Evolutionary conservation across 2,113 vertebrate genomes (phyloP).

Genomic region (Nipponia nippon): DNA sequence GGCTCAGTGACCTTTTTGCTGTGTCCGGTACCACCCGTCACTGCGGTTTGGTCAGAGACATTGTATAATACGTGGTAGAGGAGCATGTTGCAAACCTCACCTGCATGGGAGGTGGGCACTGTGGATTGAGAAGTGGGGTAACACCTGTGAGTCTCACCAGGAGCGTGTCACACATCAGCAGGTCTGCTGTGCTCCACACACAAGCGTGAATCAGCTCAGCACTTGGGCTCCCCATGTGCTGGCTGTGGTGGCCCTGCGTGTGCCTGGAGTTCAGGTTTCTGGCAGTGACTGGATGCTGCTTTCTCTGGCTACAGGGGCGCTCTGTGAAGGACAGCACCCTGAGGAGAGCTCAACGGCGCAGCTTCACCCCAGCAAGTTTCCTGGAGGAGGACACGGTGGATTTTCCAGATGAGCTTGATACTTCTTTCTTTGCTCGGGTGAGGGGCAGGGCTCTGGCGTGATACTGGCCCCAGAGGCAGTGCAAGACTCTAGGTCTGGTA

Average conservation of each 20-base stretch:
- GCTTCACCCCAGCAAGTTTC: slow-evolving; percentile 94
- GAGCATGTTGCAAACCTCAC: background rate
- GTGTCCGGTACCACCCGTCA: background rate
- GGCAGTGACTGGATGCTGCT: background rate
- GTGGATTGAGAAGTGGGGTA: background rate
- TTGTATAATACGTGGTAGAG: background rate
- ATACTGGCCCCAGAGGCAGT: background rate
- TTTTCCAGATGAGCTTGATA: slow-evolving; percentile 94
- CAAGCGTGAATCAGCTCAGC: background rate
- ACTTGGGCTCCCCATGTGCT: background rate
- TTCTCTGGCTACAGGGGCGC: slow-evolving; percentile 79
- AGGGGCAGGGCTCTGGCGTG: background rate
- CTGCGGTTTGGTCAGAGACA: background rate
- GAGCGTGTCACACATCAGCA: background rate
- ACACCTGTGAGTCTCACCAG: background rate
- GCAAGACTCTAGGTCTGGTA: background rate
- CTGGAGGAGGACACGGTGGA: slow-evolving; percentile 93
- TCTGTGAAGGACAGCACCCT: slow-evolving; percentile 84
- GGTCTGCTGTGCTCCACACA: background rate
- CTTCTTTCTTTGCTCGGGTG: slow-evolving; percentile 96
- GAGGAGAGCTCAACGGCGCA: slow-evolving; percentile 83
- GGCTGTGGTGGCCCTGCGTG: background rate
- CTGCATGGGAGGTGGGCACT: background rate
- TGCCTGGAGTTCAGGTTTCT: background rate
- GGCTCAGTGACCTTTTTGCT: background rate